Percentiles rank a stretch among this genome's conserved stretches.
phyloP scores from a whole-genome alignment of 2,113 vertebrate genomes.

The Otis tarda region DNA sequence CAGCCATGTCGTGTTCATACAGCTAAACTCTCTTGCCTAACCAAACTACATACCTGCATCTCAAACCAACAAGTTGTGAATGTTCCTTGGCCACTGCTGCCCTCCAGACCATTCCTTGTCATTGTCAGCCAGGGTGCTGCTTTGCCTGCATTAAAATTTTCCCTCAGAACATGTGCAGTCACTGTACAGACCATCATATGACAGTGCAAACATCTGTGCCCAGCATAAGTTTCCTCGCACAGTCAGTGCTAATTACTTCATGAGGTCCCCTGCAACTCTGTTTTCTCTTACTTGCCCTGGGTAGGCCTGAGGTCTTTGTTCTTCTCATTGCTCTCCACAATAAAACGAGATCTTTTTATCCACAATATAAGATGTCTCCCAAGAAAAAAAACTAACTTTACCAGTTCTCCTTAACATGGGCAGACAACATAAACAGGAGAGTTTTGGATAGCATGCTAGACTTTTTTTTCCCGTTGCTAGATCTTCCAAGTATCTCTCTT shows the following conservation, averaged over 20 bases:
- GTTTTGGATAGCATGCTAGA: not conserved
- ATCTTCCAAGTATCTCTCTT: not conserved
- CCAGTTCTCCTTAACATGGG: not conserved
- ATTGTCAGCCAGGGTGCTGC: not conserved
- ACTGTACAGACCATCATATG: rapidly evolving
- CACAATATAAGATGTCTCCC: not conserved
- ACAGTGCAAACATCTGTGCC: not conserved
- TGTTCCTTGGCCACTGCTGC: not conserved
- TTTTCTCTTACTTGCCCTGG: not conserved
- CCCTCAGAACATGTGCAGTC: not conserved
- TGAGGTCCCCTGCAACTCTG: not conserved
- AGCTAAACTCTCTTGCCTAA: not conserved
- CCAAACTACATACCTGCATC: not conserved
- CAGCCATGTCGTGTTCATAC: rapidly evolving
- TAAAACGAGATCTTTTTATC: not conserved
- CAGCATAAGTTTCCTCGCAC: not conserved
- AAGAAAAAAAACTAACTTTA: not conserved
- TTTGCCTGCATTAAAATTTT: not conserved
- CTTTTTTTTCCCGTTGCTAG: not conserved
- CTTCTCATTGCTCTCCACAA: not conserved
- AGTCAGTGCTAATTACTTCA: not conserved
- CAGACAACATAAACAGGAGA: not conserved
- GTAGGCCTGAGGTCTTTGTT: not conserved
- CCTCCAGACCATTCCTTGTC: not conserved
- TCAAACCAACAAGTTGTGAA: not conserved